phyloP scores from a whole-genome alignment of 2,888 invertebrate genomes.

The Pomacea canaliculata region DNA sequence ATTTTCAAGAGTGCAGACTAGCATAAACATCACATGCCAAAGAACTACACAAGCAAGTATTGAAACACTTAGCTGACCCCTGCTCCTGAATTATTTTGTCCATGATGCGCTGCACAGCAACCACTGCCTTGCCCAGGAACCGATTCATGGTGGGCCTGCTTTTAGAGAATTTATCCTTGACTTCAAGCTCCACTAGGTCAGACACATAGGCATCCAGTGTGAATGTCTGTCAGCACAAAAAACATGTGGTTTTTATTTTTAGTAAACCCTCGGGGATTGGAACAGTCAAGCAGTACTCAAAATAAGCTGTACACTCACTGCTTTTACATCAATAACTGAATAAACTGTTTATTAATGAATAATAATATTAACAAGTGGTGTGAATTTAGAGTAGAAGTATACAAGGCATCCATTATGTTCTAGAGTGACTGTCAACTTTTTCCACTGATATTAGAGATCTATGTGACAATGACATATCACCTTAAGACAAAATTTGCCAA shows the following conservation, averaged over 20 bases:
- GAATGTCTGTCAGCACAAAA: constrained; percentile 42
- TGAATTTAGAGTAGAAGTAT: too few relatives aligned
- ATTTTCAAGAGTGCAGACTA: too few relatives aligned
- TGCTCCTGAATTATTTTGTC: constrained; percentile 57
- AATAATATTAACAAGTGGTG: background rate
- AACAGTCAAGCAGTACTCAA: too few relatives aligned
- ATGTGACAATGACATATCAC: too few relatives aligned
- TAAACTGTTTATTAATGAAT: background rate
- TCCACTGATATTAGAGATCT: too few relatives aligned
- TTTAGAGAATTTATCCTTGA: constrained; percentile 72
- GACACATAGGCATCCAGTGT: constrained; percentile 67
- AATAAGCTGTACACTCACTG: too few relatives aligned
- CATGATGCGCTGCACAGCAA: constrained; percentile 69
- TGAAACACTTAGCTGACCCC: constrained; percentile 20
- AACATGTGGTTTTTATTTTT: background rate
- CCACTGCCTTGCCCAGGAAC: constrained; percentile 70
- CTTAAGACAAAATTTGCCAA: too few relatives aligned
- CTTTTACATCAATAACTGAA: background rate
- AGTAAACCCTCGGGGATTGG: too few relatives aligned
- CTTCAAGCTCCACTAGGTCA: constrained; percentile 71
- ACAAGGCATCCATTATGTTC: too few relatives aligned
- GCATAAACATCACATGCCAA: too few relatives aligned
- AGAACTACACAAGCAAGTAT: too few relatives aligned
- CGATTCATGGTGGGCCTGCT: constrained; percentile 71
- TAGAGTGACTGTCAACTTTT: too few relatives aligned